phyloP scores from a whole-genome alignment of 2,113 vertebrate genomes.

The Hypanus sabinus region DNA sequence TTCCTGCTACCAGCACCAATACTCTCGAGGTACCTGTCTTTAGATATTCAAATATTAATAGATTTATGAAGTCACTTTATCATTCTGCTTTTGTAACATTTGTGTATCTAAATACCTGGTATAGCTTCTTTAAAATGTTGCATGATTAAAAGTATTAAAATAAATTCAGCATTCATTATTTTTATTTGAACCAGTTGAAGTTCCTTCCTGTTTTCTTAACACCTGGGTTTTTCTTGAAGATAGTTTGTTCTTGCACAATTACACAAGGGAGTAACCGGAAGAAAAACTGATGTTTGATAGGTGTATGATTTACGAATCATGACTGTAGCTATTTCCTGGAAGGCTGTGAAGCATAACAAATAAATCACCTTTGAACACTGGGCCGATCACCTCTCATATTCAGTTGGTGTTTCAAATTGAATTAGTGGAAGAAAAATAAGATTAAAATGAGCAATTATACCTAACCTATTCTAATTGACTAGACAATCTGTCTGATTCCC shows the following conservation, averaged over 20 bases:
- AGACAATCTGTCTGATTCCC: neutral
- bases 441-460: neutral
- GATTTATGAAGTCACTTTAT: neutral
- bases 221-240: neutral
- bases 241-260: neutral
- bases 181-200: neutral
- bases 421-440: neutral
- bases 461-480: no score
- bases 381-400: neutral
- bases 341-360: neutral
- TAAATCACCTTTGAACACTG: neutral
- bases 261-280: neutral
- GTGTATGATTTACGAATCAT: neutral
- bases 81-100: neutral
- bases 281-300: neutral
- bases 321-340: neutral
- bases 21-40: constrained; percentile 76
- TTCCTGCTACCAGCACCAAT: constrained; percentile 77
- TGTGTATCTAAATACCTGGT: neutral
- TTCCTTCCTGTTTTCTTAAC: neutral
- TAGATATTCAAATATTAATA: neutral
- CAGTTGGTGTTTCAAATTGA: neutral
- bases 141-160: neutral
- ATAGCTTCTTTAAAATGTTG: neutral
- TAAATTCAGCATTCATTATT: neutral